Evolutionary conservation across 2,888 invertebrate species (phyloP), one percentile per base, ranked within the genome.

Genomic region (Ectobius pallidus): DNA sequence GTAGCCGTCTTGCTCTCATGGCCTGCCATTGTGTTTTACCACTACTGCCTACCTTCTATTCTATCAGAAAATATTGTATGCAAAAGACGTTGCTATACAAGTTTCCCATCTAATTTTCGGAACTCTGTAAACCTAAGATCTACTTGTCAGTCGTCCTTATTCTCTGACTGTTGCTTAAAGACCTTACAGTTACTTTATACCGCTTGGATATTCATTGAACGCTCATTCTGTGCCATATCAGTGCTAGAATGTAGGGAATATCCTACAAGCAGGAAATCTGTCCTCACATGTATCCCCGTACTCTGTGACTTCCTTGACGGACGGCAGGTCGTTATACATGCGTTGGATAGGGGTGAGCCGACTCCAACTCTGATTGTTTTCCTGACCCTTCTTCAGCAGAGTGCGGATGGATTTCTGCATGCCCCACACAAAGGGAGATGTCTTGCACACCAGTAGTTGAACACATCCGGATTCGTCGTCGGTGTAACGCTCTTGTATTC

Each of bases 381-480:
- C 52, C 82, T 81, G 30, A 69, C 81, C 80, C 20, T 80, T 79
- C 22, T 42, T 42, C 14, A 62, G 18, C 44, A 65, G 16, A 18
- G 81, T 80, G 14, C 83, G 44, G 72, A 93, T 83, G 0, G 91
- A 88, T 72, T 86, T 86, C 79, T 95, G 94, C 88, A 93, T 93
- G 77, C 89, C 90, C 84, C 87, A 87, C 74, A 95, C 88, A 74
- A 93, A 88, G 0, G 94, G 94, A 0, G 91, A 87, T 75, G 88
- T 87, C 84, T 94, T 94, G 80, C 95, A 95, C 74, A 94, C 83
- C 39, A 95, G 82, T 34, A 92, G 83, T 78, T 89, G 88, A 2
- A 93, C 85, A 77, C 93, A 94, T n/a, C 68, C 52, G 0, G 68
- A 22, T 46, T 27, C 34, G 18, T 65, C 65, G 18, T 65, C 46